These are phyloP conservation scores for Apteryx owenii DNA, from an alignment of 2,113 vertebrate genomes.

Conservation along the genomic window DNA sequence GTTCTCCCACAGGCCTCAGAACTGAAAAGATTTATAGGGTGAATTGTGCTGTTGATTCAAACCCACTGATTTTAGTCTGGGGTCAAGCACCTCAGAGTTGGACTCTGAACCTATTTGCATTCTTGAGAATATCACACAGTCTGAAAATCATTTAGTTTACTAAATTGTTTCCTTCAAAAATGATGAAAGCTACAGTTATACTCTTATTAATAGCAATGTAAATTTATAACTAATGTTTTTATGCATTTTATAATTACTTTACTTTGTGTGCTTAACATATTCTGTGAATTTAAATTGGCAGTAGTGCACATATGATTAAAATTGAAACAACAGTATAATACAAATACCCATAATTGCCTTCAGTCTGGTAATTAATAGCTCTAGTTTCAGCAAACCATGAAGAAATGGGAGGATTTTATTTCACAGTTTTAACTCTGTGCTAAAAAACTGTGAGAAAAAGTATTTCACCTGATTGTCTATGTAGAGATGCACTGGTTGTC, in stretches of 20 bases:
- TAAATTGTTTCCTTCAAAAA: neutral
- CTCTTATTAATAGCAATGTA: neutral
- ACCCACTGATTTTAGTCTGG: neutral
- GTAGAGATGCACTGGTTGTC: neutral
- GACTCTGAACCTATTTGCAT: neutral
- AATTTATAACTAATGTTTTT: neutral
- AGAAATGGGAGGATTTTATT: neutral
- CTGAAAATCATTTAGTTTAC: neutral
- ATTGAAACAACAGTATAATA: neutral
- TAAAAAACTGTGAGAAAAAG: neutral
- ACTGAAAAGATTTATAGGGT: neutral
- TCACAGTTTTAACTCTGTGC: neutral
- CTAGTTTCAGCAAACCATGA: neutral
- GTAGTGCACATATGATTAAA: neutral
- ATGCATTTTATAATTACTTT: neutral
- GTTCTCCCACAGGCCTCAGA: neutral
- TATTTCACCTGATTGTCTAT: neutral
- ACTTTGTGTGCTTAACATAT: neutral
- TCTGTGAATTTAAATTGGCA: neutral
- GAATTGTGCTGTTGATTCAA: neutral
- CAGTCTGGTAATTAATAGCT: neutral
- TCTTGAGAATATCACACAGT: neutral
- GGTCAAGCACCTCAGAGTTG: neutral
- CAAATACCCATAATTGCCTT: neutral
- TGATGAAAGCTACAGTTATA: neutral